Percentiles rank a stretch among this genome's conserved stretches.
Evolutionary conservation across 2,888 invertebrate genomes (phyloP).

Genomic region (Philaethria dido): DNA sequence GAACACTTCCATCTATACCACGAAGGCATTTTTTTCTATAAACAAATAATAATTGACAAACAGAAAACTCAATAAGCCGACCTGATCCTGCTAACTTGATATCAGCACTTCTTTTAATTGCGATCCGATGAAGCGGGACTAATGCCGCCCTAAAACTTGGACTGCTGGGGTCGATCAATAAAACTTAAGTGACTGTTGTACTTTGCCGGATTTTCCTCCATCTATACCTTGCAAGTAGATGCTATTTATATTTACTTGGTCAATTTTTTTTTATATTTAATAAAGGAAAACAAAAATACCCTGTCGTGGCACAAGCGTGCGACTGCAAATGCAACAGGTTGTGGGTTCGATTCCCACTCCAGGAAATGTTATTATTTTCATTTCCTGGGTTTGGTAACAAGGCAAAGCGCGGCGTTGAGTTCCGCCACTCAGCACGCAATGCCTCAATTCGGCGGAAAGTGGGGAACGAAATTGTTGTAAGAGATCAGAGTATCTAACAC

Average conservation of each 20-base stretch:
- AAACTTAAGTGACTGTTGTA: slow-evolving; percentile 38
- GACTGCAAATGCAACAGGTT: too few relatives aligned
- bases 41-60: slow-evolving; percentile 33
- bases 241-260: too few relatives aligned
- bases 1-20: not conserved
- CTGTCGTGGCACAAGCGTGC: too few relatives aligned
- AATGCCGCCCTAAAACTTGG: slow-evolving; percentile 56
- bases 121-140: slow-evolving; percentile 77
- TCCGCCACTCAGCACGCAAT: too few relatives aligned
- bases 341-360: too few relatives aligned
- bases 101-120: slow-evolving; percentile 71
- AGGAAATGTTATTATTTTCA: too few relatives aligned
- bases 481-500: too few relatives aligned
- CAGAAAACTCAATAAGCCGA: slow-evolving; percentile 45
- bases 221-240: not conserved
- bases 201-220: slow-evolving; percentile 17
- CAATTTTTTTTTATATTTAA: not conserved
- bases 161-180: slow-evolving; percentile 39
- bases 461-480: too few relatives aligned
- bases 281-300: not conserved
- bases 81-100: slow-evolving; percentile 41
- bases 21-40: not conserved
- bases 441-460: too few relatives aligned
- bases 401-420: too few relatives aligned
- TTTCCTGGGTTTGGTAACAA: too few relatives aligned